Evolutionary conservation across 2,113 vertebrate genomes (phyloP).

Genomic region (Archilochus colubris): DNA sequence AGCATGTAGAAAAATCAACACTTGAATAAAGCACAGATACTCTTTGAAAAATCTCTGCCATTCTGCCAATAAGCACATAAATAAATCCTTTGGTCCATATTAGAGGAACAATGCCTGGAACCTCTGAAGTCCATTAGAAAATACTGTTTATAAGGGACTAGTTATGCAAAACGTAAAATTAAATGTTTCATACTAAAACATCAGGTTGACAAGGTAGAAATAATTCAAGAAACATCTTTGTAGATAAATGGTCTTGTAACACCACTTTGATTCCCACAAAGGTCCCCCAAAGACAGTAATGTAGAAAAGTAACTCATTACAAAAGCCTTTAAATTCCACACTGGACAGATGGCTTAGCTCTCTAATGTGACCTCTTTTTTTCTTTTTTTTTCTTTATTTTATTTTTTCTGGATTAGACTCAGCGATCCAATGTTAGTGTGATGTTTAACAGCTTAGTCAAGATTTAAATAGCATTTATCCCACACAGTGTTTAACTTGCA

Average conservation of each 20-base stretch:
- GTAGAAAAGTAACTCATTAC: slow-evolving; percentile 23
- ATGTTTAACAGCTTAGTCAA: slow-evolving; percentile 56
- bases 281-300: not conserved
- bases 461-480: slow-evolving; percentile 72
- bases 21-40: not conserved
- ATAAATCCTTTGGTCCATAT: not conserved
- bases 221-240: slow-evolving; percentile 29
- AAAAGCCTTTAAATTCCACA: slow-evolving; percentile 61
- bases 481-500: slow-evolving; percentile 52
- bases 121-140: slow-evolving; percentile 9
- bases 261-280: slow-evolving; percentile 18
- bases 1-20: not conserved
- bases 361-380: slow-evolving; percentile 68
- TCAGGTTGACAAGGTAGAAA: not conserved
- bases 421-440: slow-evolving; percentile 57
- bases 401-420: slow-evolving; percentile 63
- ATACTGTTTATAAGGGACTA: slow-evolving; percentile 27
- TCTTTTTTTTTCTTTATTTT: not conserved
- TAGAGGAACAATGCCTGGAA: not conserved
- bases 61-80: not conserved
- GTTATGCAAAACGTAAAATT: slow-evolving; percentile 10
- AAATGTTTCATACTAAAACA: slow-evolving; percentile 14
- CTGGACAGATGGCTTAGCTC: slow-evolving; percentile 77
- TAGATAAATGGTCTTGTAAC: not conserved
- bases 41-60: not conserved